Base-by-base conservation (phyloP, 2,888 invertebrate species). In the Eremobia ochroleuca region DNA sequence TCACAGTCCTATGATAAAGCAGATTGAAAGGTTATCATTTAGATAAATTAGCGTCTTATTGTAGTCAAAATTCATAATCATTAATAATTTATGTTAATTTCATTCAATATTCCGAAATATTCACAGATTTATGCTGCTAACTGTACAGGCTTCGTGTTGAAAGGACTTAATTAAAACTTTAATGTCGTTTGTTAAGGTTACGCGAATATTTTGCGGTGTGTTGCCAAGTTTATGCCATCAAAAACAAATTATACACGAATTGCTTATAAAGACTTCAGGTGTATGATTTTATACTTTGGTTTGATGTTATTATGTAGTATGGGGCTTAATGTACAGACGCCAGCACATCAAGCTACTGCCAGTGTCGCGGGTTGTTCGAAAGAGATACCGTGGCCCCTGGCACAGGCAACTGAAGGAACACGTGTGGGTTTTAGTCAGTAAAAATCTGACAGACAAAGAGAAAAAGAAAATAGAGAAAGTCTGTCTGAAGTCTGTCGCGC, bases 101-200 rank as follows among this genome's bases (percentile, higher is more conserved):
- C 5, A 64, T 76, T 52, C 15, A 59, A 69, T 28, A 52, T 82
- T 68, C 62, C 73, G 13, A 31, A 82, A 67, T 43, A 52, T 64
- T 82, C 64, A 49, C 49, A 58, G 9, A 79, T 73, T 69, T 65
- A 46, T 68, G 28, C 43, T 37, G 25, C 64, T 37, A 31, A 68
- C 68, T 69, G 64, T 58, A 65, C 77, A 46, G 21, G n/a, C 8
- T 65, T 28, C 64, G 77, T 72, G 52, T 78, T 68, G 84, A 78
- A 81, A 81, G 58, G 64, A 78, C 67, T 72, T 65, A 68, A 80
- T 79, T 79, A 79, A 76, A 84, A 87, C 78, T 84, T 77, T 73
- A 81, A 84, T 79, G 80, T 80, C 72, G 59, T 80, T 81, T 61
- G 71, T 81, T 84, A 80, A 81, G 85, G 85, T 81, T 73, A 46